Conservation (phyloP, 2,797 vertebrate genomes). For the Sphenodon punctatus region DNA sequence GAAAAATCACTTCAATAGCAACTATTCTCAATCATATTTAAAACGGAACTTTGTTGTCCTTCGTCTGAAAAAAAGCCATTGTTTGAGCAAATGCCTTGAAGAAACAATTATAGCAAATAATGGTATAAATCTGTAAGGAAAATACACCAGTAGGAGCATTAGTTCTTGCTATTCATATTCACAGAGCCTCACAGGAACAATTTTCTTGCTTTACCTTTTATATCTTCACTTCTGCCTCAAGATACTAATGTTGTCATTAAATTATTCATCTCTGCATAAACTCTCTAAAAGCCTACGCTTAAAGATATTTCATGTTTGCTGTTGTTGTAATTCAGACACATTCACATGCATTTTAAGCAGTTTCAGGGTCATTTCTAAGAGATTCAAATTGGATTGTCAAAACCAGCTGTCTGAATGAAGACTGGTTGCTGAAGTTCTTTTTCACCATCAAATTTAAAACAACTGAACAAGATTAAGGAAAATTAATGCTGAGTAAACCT, state of each 20-base stretch:
- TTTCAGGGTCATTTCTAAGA: conserved; percentile 4
- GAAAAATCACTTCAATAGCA: conserved; percentile 8
- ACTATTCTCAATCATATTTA: conserved; percentile 16
- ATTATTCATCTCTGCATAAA: conserved; percentile 33
- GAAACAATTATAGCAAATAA: conserved; percentile 11
- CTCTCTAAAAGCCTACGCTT: background rate
- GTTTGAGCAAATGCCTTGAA: conserved; percentile 5
- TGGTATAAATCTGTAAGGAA: background rate
- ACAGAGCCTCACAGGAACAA: conserved; percentile 22
- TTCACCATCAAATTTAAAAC: background rate
- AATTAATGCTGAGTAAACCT: no score
- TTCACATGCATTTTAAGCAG: background rate
- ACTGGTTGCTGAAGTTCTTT: background rate
- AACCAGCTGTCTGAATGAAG: background rate
- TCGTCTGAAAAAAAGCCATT: conserved; percentile 23
- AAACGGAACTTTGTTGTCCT: conserved; percentile 5
- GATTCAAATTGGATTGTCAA: conserved; percentile 14
- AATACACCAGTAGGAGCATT: conserved; percentile 3
- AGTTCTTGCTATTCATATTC: background rate
- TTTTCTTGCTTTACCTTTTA: conserved; percentile 43
- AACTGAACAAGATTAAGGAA: background rate
- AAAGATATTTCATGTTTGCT: background rate
- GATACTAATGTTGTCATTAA: background rate
- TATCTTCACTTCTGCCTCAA: background rate
- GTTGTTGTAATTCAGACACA: background rate